phyloP scores from a whole-genome alignment of 2,113 vertebrate species.

The Saimiri boliviensis region DNA sequence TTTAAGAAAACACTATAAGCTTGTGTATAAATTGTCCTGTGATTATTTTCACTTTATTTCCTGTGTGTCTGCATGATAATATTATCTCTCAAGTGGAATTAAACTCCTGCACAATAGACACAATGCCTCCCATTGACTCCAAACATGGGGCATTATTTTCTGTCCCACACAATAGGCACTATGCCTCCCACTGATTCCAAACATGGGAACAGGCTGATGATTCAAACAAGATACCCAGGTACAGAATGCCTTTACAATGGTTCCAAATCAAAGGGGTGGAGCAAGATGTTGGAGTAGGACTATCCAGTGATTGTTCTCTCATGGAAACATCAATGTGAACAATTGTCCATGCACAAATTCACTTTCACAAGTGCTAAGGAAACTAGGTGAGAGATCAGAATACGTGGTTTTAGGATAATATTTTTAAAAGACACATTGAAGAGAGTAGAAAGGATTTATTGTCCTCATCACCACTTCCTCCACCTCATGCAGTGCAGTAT shows the following conservation, averaged over 20 bases:
- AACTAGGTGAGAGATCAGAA: neutral
- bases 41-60: neutral
- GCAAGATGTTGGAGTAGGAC: neutral
- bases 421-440: neutral
- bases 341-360: neutral
- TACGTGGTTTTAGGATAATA: neutral
- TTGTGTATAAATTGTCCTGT: neutral
- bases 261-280: neutral
- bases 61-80: neutral
- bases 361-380: neutral
- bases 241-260: neutral
- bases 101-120: neutral
- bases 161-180: neutral
- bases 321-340: no score
- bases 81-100: neutral
- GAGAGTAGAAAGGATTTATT: neutral
- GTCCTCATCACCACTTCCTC: neutral
- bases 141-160: neutral
- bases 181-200: no score
- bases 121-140: neutral
- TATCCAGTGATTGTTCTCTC: neutral
- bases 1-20: neutral
- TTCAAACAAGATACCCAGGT: neutral
- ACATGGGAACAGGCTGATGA: neutral
- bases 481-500: neutral